Conservation (phyloP, 2,113 vertebrate species). For the Cygnus atratus region DNA sequence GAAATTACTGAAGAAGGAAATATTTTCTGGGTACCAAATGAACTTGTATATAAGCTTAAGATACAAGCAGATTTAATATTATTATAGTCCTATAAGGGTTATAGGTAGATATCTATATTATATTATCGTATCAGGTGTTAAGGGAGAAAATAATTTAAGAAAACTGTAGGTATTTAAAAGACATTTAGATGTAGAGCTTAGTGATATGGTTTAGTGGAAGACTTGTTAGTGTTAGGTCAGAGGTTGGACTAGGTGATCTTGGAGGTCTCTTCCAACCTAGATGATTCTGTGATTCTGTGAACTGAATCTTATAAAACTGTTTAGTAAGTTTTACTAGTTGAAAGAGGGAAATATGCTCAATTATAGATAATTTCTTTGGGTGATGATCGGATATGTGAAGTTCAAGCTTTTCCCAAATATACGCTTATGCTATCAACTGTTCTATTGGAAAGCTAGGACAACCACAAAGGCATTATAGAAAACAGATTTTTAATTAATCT, state of each 20-base stretch:
- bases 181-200: no score
- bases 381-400: not conserved
- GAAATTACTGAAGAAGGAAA: slow-evolving; percentile 15
- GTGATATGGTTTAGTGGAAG: no score
- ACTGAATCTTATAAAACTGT: not conserved
- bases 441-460: not conserved
- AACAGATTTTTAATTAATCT: not conserved
- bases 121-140: not conserved
- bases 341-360: not conserved
- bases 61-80: not conserved
- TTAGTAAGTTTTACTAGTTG: not conserved
- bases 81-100: not conserved
- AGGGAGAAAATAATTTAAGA: not conserved
- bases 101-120: not conserved
- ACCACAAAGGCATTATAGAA: not conserved
- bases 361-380: not conserved
- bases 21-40: not conserved
- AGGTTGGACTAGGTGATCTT: no score
- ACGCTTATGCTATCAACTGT: not conserved
- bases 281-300: no score
- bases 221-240: no score
- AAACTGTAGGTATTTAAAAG: not conserved
- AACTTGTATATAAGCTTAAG: not conserved
- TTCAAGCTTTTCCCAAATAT: not conserved
- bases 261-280: no score